A percentile compares a stretch with the other conserved stretches of the same genome.
phyloP scores from a whole-genome alignment of 1,140 invertebrate species.

The Papilio xuthus region DNA sequence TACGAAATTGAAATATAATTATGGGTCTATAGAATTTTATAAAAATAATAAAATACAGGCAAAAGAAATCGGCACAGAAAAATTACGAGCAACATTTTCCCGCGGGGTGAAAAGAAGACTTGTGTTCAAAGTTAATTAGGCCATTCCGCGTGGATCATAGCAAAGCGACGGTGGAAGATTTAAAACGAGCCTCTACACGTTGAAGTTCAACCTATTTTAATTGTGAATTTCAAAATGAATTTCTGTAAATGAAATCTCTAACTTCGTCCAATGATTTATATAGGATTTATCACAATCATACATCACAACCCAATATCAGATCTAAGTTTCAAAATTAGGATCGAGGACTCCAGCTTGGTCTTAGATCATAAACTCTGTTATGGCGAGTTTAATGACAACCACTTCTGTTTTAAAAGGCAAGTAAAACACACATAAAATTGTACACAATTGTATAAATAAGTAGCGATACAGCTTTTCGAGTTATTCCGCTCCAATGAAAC shows the following conservation, averaged over 20 bases:
- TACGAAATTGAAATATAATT: background rate
- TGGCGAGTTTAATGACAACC: background rate
- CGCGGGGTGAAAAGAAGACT: constrained; percentile 36
- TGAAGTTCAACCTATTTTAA: constrained; percentile 32
- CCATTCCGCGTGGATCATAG: constrained; percentile 31
- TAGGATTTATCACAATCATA: background rate
- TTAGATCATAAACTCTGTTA: background rate
- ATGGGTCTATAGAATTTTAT: constrained; percentile 11
- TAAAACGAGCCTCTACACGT: constrained; percentile 22
- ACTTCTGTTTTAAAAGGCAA: background rate
- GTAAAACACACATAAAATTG: background rate
- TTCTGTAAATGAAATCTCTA: background rate
- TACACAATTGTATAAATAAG: background rate
- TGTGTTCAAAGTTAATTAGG: constrained; percentile 38
- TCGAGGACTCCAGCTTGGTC: background rate
- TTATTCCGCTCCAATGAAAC: constrained; percentile 58
- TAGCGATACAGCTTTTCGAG: constrained; percentile 21
- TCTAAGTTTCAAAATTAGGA: background rate
- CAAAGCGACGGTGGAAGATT: constrained; percentile 28
- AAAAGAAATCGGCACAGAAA: constrained; percentile 34
- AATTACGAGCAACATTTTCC: constrained; percentile 35
- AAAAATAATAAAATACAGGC: constrained; percentile 24
- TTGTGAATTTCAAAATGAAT: constrained; percentile 6
- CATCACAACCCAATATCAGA: background rate
- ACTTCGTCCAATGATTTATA: background rate